Conservation (phyloP, 2,113 vertebrate genomes). For the Pagrus major region DNA sequence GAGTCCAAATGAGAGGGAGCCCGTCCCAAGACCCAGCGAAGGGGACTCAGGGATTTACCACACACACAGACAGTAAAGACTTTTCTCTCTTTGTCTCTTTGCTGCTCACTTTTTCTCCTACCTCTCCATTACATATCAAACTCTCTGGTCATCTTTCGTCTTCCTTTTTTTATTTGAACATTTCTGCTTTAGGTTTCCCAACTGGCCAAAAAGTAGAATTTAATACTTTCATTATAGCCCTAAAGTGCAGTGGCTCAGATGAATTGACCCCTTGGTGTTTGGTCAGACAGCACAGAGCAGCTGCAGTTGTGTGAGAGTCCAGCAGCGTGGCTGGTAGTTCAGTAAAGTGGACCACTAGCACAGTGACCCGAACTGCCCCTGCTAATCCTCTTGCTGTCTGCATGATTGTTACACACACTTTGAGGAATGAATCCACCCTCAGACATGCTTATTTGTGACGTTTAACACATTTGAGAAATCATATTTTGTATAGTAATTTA, state of each 20-base stretch:
- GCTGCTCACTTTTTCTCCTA: neutral
- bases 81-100: constrained; percentile 8
- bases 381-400: constrained; percentile 41
- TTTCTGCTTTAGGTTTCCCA: constrained; percentile 5
- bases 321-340: constrained; percentile 23
- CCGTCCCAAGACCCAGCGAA: constrained; percentile 17
- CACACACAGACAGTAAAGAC: constrained; percentile 16
- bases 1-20: constrained; percentile 53
- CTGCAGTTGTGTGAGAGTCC: constrained; percentile 2
- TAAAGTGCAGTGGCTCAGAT: neutral
- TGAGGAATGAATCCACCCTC: constrained; percentile 5
- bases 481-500: neutral
- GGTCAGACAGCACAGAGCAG: constrained; percentile 17
- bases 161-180: neutral
- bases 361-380: constrained; percentile 30
- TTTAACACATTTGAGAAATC: constrained; percentile 2
- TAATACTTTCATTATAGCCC: constrained; percentile 3
- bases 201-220: constrained; percentile 13
- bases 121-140: neutral
- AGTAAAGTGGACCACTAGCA: constrained; percentile 55
- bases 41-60: constrained; percentile 27
- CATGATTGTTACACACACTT: constrained; percentile 36
- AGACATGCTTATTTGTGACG: constrained; percentile 16
- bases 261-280: neutral
- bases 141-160: neutral